A percentile compares a stretch with the other conserved stretches of the same genome.
These are phyloP conservation scores for Capreolus pygargus DNA, from an alignment of 2,113 vertebrate species.

Conservation along the genomic window DNA sequence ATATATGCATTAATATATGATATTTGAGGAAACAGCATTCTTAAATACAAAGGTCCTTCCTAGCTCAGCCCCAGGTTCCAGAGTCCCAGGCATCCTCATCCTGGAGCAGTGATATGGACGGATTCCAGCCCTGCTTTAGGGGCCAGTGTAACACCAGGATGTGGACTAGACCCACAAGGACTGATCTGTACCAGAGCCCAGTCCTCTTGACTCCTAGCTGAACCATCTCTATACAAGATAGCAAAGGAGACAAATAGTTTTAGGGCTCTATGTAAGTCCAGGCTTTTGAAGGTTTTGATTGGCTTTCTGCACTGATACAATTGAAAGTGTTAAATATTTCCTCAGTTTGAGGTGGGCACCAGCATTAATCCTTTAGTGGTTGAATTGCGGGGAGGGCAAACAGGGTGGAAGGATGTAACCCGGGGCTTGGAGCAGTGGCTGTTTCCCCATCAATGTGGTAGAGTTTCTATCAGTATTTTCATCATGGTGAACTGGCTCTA, in stretches of 20 bases:
- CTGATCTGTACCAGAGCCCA: neutral
- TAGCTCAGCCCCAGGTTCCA: neutral
- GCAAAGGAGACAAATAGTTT: neutral
- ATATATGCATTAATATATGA: neutral
- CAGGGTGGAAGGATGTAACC: rapidly evolving
- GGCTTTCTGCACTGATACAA: neutral
- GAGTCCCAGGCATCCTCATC: neutral
- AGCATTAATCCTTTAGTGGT: neutral
- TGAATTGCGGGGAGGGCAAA: neutral
- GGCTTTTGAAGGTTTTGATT: neutral
- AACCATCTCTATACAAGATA: neutral
- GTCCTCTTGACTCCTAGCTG: neutral
- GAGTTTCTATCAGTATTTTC: neutral
- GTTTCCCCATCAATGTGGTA: neutral
- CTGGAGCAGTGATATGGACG: neutral
- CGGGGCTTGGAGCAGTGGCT: rapidly evolving
- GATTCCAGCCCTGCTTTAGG: neutral
- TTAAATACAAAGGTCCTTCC: neutral
- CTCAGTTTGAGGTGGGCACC: neutral
- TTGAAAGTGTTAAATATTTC: neutral
- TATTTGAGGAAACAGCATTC: neutral
- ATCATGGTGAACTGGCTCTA: neutral
- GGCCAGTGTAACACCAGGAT: neutral
- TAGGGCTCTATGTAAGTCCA: neutral
- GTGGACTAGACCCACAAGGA: neutral